These are phyloP conservation scores for Notarius quadriscutis DNA, from an alignment of 2,113 vertebrate species.

Conservation along the genomic window DNA sequence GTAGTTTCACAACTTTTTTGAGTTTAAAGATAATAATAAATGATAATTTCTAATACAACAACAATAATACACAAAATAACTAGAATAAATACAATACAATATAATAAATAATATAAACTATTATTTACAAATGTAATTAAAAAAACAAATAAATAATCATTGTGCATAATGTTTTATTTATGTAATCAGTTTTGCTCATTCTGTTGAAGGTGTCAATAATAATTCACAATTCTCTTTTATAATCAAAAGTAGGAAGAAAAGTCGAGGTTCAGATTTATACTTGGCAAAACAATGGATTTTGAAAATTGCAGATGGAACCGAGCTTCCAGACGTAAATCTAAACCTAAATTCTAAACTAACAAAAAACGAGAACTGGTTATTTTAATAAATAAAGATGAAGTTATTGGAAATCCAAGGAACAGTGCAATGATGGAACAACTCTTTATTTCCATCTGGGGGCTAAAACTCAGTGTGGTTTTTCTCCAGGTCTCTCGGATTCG, in stretches of 20 bases:
- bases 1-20: too few species aligned
- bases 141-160: neutral
- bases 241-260: neutral
- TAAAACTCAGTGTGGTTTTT: neutral
- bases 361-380: neutral
- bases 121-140: neutral
- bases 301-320: neutral
- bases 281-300: neutral
- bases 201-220: neutral
- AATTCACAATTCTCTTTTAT: neutral
- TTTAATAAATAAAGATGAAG: conserved; percentile 12
- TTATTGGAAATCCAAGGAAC: neutral
- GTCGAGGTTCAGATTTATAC: neutral
- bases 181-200: neutral
- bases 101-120: neutral
- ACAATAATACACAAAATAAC: neutral
- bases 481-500: neutral
- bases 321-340: neutral
- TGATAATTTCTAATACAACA: neutral
- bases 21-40: neutral
- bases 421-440: neutral
- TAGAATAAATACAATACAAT: neutral
- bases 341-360: neutral
- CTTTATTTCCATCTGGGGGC: neutral
- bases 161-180: neutral